Base-by-base conservation (phyloP, 2,797 vertebrate species). In the Todus mexicanus region DNA sequence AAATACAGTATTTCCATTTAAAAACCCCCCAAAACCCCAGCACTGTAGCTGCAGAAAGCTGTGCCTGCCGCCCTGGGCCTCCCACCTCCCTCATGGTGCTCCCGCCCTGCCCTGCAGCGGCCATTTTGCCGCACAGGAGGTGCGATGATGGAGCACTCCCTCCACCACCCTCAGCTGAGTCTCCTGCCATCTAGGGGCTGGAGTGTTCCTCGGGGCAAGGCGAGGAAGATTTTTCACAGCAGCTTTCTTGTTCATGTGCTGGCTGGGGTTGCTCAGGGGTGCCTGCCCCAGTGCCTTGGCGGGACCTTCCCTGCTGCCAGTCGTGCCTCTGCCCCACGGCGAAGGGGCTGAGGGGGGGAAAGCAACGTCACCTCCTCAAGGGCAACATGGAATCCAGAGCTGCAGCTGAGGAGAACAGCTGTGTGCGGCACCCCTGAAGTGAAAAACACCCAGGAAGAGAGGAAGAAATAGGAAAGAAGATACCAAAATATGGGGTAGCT, bases 231-330 rank as follows among this genome's bases (percentile, higher is more conserved):
- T 81, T 72, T 69, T n/a, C 6, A 16, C 31, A 23, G 29, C 57
- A 31, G 15, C 29, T 84, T 50, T 42, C 25, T 57, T 1, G 1
- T 4, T 69, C 0, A 0, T 20, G 0, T 33, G 26, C 1, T 1
- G 0, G 0, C 15, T 54, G 47, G 51, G 27, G 9, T 38, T 61
- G 38, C 60, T 73, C 12, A 9, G 10, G 43, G 4, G 10, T 72
- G 38, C 6, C 11, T 72, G 40, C 26, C 17, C 22, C 29, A 16
- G 17, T 37, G 57, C 23, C 23, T 57, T 1, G 0, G 17, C 3
- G 2, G 63, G 14, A 42, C 11, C 6, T 25, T 65, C 15, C 9
- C 7, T 43, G 35, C 29, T 13, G 54, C 15, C 15, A 23, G 17
- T 48, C 38, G 38, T 42, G 37, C 35, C 35, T 12, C 8, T 40